Conservation (phyloP, 2,797 vertebrate species). For the Phoxinus dragarum region DNA sequence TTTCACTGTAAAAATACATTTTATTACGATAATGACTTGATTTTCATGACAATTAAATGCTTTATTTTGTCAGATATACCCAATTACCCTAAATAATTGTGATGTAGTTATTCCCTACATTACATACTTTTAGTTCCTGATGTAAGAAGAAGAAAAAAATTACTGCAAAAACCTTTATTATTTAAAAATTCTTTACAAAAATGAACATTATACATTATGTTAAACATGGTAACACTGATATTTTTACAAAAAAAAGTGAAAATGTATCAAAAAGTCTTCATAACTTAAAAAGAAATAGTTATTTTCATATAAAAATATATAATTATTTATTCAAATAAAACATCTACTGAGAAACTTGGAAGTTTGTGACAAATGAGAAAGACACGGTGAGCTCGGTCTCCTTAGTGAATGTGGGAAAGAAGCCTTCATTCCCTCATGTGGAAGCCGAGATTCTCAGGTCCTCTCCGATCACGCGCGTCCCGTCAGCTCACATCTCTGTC, state of each 20-base stretch:
- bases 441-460: neutral
- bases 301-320: neutral
- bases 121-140: neutral
- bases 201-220: neutral
- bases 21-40: neutral
- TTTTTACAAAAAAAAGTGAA: conserved; percentile 18
- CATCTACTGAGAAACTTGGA: neutral
- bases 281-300: conserved; percentile 15
- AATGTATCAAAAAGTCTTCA: conserved; percentile 73
- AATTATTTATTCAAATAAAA: neutral
- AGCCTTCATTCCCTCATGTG: neutral
- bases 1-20: neutral
- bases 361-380: neutral
- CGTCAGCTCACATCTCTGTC: conserved; percentile 78
- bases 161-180: conserved; percentile 15
- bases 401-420: neutral
- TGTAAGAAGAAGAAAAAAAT: neutral
- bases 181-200: neutral
- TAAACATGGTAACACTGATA: neutral
- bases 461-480: conserved; percentile 50
- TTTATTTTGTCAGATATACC: neutral
- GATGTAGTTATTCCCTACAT: neutral
- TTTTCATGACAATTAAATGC: neutral
- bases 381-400: neutral
- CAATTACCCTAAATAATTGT: neutral